Evolutionary conservation across 2,113 vertebrate species (phyloP).

Genomic region (Neodontobutis hainanensis): DNA sequence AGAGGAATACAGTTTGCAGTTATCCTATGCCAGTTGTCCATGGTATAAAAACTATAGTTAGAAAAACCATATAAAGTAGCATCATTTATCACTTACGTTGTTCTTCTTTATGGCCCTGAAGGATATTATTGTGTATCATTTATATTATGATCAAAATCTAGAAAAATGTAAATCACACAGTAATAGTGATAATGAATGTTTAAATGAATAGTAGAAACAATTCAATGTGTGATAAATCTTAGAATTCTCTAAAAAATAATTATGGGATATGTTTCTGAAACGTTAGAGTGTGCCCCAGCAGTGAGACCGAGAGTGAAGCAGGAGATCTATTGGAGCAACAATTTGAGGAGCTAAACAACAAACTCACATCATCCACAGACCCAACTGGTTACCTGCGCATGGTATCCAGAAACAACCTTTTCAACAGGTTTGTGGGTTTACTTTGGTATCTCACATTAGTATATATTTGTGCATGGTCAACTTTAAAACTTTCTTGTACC

Average conservation of each 20-base stretch:
- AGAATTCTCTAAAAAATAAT: not conserved
- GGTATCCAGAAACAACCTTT: slow-evolving; percentile 90
- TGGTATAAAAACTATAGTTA: no score
- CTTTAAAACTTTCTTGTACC: not conserved
- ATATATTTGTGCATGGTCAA: not conserved
- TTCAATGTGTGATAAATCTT: no score
- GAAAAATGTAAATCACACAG: no score
- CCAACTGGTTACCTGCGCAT: slow-evolving; percentile 91
- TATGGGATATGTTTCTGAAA: not conserved
- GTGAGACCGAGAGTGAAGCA: slow-evolving; percentile 92
- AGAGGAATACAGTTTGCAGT: slow-evolving; percentile 19
- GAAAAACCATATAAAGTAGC: no score
- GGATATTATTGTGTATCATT: no score
- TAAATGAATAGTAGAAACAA: no score
- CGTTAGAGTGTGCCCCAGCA: slow-evolving; percentile 84
- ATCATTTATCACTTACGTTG: not conserved
- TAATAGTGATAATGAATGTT: no score
- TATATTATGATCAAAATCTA: no score
- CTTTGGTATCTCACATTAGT: not conserved
- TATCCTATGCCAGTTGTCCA: no score
- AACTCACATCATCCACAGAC: slow-evolving; percentile 84
- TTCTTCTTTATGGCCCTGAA: not conserved
- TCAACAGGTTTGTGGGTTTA: slow-evolving; percentile 84
- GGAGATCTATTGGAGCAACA: slow-evolving; percentile 92
- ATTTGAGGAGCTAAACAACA: slow-evolving; percentile 88